phyloP scores from a whole-genome alignment of 2,888 invertebrate genomes.

The Melanostoma scalare region DNA sequence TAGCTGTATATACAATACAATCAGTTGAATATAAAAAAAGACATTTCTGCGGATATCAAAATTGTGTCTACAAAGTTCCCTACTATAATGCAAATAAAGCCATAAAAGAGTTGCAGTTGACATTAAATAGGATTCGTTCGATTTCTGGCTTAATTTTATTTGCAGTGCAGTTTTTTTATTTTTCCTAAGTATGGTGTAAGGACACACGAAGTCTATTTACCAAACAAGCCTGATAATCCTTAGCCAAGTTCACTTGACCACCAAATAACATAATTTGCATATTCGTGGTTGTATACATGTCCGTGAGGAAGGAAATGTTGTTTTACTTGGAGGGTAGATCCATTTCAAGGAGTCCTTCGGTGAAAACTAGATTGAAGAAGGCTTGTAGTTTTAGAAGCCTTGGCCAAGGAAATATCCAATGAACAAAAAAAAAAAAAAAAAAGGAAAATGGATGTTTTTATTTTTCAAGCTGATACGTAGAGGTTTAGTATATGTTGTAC shows the following conservation, averaged over 20 bases:
- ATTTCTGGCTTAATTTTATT: slow-evolving; percentile 1
- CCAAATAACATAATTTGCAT: slow-evolving; percentile 37
- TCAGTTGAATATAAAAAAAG: background rate
- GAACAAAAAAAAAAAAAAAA: too few species aligned
- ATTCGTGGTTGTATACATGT: slow-evolving; percentile 4
- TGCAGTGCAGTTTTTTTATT: slow-evolving; percentile 14
- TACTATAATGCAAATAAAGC: slow-evolving; percentile 5
- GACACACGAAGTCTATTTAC: slow-evolving; percentile 23
- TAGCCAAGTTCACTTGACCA: slow-evolving; percentile 26
- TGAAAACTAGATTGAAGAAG: slow-evolving; percentile 1
- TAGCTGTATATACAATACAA: background rate
- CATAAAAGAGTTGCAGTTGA: slow-evolving; percentile 14
- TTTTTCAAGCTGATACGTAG: too few species aligned
- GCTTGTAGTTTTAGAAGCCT: slow-evolving; percentile 4
- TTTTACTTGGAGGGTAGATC: slow-evolving; percentile 12
- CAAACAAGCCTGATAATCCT: slow-evolving; percentile 10
- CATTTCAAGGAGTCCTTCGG: slow-evolving; percentile 8
- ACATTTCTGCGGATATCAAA: background rate
- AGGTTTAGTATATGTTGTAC: too few species aligned
- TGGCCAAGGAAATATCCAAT: background rate
- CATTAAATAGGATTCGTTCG: slow-evolving; percentile 11
- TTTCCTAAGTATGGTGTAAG: slow-evolving; percentile 6
- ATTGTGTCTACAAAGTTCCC: slow-evolving; percentile 11
- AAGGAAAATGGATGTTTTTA: too few species aligned
- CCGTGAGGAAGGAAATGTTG: slow-evolving; percentile 30